These are phyloP conservation scores for Sympetrum striolatum DNA, from an alignment of 2,888 invertebrate genomes.

Conservation along the genomic window DNA sequence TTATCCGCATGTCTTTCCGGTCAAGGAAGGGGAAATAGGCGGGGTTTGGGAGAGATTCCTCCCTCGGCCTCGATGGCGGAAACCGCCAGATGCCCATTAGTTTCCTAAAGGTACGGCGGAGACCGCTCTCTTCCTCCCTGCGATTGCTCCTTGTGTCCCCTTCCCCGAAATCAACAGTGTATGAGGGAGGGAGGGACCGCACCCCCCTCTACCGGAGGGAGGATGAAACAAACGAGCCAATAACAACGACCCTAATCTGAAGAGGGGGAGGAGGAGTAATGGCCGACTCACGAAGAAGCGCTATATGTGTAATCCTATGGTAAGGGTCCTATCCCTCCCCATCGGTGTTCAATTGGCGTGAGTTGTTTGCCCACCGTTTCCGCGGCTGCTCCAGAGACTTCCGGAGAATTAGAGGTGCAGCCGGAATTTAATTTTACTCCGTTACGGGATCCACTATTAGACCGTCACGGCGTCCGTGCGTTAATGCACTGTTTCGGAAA, in stretches of 20 bases:
- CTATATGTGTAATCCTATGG: background rate
- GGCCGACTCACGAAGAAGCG: background rate
- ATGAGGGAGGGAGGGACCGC: background rate
- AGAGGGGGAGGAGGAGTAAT: background rate
- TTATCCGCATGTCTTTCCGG: background rate
- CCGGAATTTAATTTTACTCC: background rate
- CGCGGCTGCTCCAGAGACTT: no score
- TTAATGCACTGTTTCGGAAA: no score
- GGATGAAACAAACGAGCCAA: constrained; percentile 28
- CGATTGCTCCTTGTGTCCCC: background rate
- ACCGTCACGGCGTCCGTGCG: no score
- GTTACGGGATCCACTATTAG: background rate
- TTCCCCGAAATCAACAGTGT: background rate
- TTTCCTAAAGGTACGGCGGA: constrained; percentile 9
- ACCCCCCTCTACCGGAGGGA: background rate
- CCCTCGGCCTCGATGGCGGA: background rate
- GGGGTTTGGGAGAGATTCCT: background rate
- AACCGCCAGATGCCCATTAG: constrained; percentile 31
- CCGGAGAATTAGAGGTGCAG: background rate
- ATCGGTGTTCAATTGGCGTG: constrained; percentile 18
- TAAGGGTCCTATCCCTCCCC: background rate
- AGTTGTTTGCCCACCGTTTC: background rate
- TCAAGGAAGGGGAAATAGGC: background rate
- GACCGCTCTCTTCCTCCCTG: background rate
- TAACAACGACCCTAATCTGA: constrained; percentile 26